A percentile compares a stretch with the other conserved stretches of the same genome.
phyloP scores from a whole-genome alignment of 2,888 invertebrate species.

The Drosophila histrio region DNA sequence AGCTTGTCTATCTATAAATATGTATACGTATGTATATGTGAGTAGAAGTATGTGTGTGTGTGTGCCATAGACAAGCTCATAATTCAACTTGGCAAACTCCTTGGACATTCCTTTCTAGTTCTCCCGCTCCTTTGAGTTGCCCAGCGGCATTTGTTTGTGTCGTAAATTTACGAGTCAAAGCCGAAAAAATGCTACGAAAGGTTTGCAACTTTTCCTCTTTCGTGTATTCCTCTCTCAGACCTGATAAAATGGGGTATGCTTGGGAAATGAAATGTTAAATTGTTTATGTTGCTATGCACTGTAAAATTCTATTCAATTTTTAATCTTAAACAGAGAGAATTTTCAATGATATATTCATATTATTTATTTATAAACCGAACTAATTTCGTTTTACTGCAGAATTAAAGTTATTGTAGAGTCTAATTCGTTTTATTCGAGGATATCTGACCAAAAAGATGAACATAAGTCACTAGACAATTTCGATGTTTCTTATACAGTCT shows the following conservation, averaged over 20 bases:
- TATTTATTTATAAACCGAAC: too few species aligned
- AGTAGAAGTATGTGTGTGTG: conserved; percentile 15
- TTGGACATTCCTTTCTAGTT: conserved; percentile 36
- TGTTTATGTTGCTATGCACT: too few species aligned
- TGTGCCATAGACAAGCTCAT: conserved; percentile 56
- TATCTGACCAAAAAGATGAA: too few species aligned
- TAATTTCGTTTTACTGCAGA: too few species aligned
- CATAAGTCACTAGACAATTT: too few species aligned
- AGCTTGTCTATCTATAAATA: conserved; percentile 51
- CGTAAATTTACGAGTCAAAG: conserved; percentile 51
- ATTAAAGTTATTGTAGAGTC: too few species aligned
- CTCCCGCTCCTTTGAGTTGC: conserved; percentile 6
- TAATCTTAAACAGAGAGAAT: too few species aligned
- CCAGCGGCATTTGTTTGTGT: conserved; percentile 52
- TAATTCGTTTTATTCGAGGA: too few species aligned
- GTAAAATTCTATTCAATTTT: too few species aligned
- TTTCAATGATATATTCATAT: too few species aligned
- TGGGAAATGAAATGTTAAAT: neutral
- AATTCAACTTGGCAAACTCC: conserved; percentile 57
- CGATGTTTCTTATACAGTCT: too few species aligned
- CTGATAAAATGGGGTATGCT: neutral
- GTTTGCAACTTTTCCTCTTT: conserved; percentile 29
- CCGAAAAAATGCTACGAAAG: conserved; percentile 33
- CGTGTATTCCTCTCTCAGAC: conserved; percentile 5
- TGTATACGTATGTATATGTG: conserved; percentile 9